A percentile compares a stretch with the other conserved stretches of the same genome.
Conservation (phyloP, 2,113 vertebrate genomes). For the Petromus typicus region DNA sequence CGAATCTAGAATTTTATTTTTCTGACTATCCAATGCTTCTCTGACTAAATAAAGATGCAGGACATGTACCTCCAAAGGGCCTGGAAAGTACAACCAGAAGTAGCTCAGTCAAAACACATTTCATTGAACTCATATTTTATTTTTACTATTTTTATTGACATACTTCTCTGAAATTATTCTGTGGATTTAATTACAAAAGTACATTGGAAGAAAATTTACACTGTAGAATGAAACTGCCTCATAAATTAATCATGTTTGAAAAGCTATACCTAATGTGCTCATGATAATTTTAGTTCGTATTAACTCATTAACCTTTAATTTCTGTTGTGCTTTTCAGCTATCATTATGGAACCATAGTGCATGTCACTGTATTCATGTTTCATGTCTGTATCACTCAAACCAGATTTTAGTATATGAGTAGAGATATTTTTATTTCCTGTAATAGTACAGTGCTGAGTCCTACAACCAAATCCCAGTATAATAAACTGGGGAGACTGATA, state of each 20-base stretch:
- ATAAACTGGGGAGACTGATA: slow-evolving; percentile 7
- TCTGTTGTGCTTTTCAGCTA: slow-evolving; percentile 32
- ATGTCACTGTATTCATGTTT: slow-evolving; percentile 34
- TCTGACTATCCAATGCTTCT: not conserved
- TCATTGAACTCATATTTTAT: not conserved
- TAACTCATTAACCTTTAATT: slow-evolving; percentile 6
- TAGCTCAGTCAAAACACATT: not conserved
- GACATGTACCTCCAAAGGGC: not conserved
- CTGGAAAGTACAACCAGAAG: not conserved
- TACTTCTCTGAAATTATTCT: slow-evolving; percentile 32
- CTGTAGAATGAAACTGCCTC: slow-evolving; percentile 45
- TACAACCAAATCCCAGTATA: not conserved
- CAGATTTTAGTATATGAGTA: not conserved
- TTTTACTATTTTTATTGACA: not conserved
- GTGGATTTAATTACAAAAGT: slow-evolving; percentile 1
- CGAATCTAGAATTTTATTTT: not conserved
- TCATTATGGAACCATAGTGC: slow-evolving; percentile 16
- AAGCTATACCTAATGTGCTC: not conserved
- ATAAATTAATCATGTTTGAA: not conserved
- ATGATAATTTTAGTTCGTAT: slow-evolving; percentile 33
- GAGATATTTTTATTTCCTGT: not conserved
- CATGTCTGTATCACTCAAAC: not conserved
- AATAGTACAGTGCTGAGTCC: not conserved
- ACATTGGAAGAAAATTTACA: not conserved
- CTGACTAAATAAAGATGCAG: not conserved